Conservation (phyloP, 2,113 vertebrate species). For the rat (Rattus norvegicus) region GRCr8 NC_086019.1:128488001-128488500, state of each 20-base stretch:
- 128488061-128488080: background rate
- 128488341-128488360: background rate
- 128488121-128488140: background rate
- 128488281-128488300: too few species aligned
- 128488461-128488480: background rate
- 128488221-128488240: background rate
- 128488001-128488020: background rate
- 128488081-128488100: background rate
- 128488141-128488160: background rate
- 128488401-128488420: too few species aligned
- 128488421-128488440: background rate
- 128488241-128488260: background rate
- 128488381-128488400: background rate
- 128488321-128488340: background rate
- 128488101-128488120: background rate
- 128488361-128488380: background rate
- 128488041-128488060: background rate
- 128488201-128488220: background rate
- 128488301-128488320: background rate
- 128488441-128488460: too few species aligned
- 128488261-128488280: background rate
- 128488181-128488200: background rate
- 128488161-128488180: background rate
- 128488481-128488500: background rate
- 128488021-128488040: background rate